Evolutionary conservation across 2,113 vertebrate genomes (phyloP).

Genomic region (Chloropsis hardwickii): DNA sequence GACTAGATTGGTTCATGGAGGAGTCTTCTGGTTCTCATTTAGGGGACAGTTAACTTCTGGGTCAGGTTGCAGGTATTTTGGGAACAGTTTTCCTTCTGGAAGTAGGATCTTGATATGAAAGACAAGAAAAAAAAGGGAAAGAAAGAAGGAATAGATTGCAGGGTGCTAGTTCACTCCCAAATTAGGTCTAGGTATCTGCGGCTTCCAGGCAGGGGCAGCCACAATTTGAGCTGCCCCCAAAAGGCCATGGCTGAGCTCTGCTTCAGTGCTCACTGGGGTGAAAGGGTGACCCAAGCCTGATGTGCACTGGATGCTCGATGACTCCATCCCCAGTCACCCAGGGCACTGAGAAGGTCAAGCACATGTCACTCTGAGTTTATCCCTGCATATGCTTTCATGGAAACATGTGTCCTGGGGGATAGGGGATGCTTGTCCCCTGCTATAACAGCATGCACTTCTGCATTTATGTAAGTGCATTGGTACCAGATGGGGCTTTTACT

Average conservation of each 20-base stretch:
- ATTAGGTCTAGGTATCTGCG: background rate
- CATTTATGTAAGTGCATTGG: background rate
- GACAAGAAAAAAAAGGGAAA: background rate
- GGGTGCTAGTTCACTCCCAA: background rate
- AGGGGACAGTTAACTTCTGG: background rate
- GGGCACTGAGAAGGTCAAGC: background rate
- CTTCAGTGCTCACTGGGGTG: background rate
- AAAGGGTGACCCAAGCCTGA: background rate
- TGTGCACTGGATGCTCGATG: rapidly evolving
- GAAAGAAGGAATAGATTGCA: background rate
- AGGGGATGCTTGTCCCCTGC: background rate
- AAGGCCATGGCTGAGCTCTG: background rate
- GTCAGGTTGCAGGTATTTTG: background rate
- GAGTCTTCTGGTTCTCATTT: background rate
- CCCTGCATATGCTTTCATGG: background rate
- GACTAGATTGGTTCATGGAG: background rate
- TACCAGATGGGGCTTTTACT: background rate
- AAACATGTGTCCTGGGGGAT: background rate
- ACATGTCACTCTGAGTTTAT: background rate
- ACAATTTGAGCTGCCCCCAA: background rate
- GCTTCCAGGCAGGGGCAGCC: background rate
- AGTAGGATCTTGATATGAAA: background rate
- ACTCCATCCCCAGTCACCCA: background rate
- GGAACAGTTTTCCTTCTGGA: background rate
- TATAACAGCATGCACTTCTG: background rate